Evolutionary conservation across 1,140 invertebrate species (phyloP).

Genomic region (Aplysia californica): DNA sequence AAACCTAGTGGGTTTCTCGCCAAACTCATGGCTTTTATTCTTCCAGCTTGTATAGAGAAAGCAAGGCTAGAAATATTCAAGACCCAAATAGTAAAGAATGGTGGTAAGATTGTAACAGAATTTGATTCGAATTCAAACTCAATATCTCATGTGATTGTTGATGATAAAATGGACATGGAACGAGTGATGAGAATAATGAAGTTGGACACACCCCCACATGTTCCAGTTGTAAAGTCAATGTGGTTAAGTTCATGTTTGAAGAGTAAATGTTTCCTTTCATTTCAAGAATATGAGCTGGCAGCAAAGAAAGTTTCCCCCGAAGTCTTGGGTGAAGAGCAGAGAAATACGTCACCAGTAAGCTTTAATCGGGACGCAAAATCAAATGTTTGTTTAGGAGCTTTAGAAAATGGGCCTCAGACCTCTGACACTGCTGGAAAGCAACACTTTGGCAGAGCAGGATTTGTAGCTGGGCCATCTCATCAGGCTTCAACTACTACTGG

Average conservation of each 20-base stretch:
- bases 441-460: not conserved
- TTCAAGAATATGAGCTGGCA: slow-evolving; percentile 31
- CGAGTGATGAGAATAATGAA: slow-evolving; percentile 54
- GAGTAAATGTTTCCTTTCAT: slow-evolving; percentile 43
- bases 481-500: not conserved
- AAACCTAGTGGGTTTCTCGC: not conserved
- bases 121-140: slow-evolving; percentile 24
- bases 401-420: too few species aligned
- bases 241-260: slow-evolving; percentile 64
- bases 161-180: slow-evolving; percentile 60
- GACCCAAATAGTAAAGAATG: slow-evolving; percentile 54
- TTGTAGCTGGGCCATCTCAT: not conserved
- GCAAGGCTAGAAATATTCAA: slow-evolving; percentile 58
- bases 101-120: slow-evolving; percentile 41
- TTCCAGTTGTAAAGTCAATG: slow-evolving; percentile 54
- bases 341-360: not conserved
- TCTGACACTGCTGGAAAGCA: slow-evolving; percentile 54
- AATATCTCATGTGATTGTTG: slow-evolving; percentile 54
- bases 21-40: slow-evolving; percentile 35
- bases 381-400: too few species aligned
- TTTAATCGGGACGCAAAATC: slow-evolving; percentile 22
- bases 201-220: slow-evolving; percentile 40
- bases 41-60: slow-evolving; percentile 63
- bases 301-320: not conserved
- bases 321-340: too few species aligned